A percentile compares a stretch with the other conserved stretches of the same genome.
These are phyloP conservation scores for Hephaestus fuliginosus DNA, from an alignment of 2,797 vertebrate genomes.

Conservation along the genomic window DNA sequence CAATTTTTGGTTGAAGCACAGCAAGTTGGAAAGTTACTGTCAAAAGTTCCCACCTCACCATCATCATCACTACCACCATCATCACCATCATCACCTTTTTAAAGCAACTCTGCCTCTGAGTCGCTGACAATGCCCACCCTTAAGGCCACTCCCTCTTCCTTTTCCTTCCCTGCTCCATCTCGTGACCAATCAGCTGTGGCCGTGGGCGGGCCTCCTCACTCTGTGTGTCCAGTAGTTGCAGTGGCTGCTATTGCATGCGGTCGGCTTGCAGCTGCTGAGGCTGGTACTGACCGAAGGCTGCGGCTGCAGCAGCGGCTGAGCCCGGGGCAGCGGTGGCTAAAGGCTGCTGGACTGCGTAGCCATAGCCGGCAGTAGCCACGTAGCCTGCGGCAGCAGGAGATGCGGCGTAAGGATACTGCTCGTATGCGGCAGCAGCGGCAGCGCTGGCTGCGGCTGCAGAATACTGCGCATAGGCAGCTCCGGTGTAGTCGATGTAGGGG, in stretches of 20 bases:
- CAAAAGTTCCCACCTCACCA: slow-evolving; percentile 84
- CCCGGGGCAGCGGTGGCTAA: slow-evolving; percentile 90
- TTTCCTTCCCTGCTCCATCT: slow-evolving; percentile 59
- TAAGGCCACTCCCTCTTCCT: slow-evolving; percentile 67
- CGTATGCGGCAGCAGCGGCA: slow-evolving; percentile 91
- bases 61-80: slow-evolving; percentile 74
- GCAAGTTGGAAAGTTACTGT: slow-evolving; percentile 88
- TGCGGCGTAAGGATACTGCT: slow-evolving; percentile 96
- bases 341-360: slow-evolving; percentile 95
- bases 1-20: slow-evolving; percentile 86
- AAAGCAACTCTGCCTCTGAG: slow-evolving; percentile 74
- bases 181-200: slow-evolving; percentile 67
- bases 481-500: slow-evolving; percentile 98
- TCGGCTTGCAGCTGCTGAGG: slow-evolving; percentile 97
- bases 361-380: slow-evolving; percentile 92
- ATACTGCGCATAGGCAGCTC: slow-evolving; percentile 95
- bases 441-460: slow-evolving; percentile 88
- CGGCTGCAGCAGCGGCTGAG: slow-evolving; percentile 88
- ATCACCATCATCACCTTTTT: slow-evolving; percentile 69
- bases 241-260: slow-evolving; percentile 95
- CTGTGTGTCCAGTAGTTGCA: slow-evolving; percentile 74
- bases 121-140: slow-evolving; percentile 55
- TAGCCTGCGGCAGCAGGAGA: slow-evolving; percentile 93
- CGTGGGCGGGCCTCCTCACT: slow-evolving; percentile 50
- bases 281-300: slow-evolving; percentile 91